These are phyloP conservation scores for Bombus superbus DNA, from an alignment of 1,140 invertebrate genomes.

Conservation along the genomic window DNA sequence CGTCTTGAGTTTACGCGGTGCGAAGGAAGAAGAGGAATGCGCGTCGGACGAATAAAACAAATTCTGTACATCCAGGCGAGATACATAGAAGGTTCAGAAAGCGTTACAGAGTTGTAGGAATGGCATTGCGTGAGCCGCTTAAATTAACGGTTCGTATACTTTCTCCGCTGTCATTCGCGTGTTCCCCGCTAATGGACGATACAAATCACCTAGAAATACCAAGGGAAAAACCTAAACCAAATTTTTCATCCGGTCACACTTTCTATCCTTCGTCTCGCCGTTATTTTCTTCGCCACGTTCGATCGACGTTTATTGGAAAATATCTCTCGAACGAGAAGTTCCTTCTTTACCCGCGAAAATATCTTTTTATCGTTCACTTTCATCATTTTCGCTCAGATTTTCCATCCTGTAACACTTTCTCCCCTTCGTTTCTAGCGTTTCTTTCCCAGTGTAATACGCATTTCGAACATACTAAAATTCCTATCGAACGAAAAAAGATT, in stretches of 20 bases:
- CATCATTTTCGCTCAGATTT: neutral
- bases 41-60: neutral
- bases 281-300: neutral
- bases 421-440: too few species aligned
- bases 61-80: neutral
- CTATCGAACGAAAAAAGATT: too few species aligned
- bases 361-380: neutral
- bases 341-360: too few species aligned
- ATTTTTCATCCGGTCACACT: neutral
- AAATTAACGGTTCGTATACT: conserved; percentile 68
- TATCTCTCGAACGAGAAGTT: too few species aligned
- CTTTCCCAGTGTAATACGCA: too few species aligned
- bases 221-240: neutral
- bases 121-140: conserved; percentile 57
- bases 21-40: neutral
- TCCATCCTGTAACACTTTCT: neutral
- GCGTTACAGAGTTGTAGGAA: conserved; percentile 46
- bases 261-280: neutral
- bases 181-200: conserved; percentile 23
- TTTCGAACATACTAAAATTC: too few species aligned
- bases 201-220: conserved; percentile 10
- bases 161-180: conserved; percentile 61
- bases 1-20: neutral
- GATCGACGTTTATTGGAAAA: neutral
- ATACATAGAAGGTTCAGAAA: conserved; percentile 35